A percentile compares a stretch with the other conserved stretches of the same genome.
Evolutionary conservation across 2,797 vertebrate genomes (phyloP).

Genomic region (Pseudochirops cupreus): DNA sequence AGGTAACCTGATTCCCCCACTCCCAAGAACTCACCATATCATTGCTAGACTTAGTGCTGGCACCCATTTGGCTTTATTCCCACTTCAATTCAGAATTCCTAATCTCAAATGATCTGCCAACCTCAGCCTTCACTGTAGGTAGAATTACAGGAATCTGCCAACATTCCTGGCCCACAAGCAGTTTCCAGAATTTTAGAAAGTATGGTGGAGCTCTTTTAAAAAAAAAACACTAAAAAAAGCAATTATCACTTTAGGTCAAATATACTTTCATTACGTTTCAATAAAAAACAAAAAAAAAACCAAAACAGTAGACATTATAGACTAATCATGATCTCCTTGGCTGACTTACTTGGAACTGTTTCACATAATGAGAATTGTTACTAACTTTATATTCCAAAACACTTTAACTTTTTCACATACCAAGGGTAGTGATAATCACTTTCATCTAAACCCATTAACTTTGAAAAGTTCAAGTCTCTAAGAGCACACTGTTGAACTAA

Average conservation of each 20-base stretch:
- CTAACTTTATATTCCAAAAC: slow-evolving; percentile 75
- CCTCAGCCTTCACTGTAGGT: neutral
- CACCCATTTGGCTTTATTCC: neutral
- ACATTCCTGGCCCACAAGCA: neutral
- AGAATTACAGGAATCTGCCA: neutral
- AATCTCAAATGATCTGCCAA: neutral
- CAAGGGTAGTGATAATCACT: slow-evolving; percentile 75
- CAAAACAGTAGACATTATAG: neutral
- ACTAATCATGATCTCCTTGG: neutral
- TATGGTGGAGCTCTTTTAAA: neutral
- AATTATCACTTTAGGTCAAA: neutral
- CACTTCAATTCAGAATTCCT: neutral
- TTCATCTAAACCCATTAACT: slow-evolving; percentile 66
- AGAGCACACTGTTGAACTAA: slow-evolving; percentile 57
- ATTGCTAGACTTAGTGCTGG: neutral
- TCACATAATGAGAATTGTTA: slow-evolving; percentile 66
- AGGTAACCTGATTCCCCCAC: neutral
- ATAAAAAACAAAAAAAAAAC: neutral
- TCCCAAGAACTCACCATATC: neutral
- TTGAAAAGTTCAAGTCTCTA: slow-evolving; percentile 68
- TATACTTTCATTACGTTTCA: neutral
- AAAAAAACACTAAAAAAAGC: neutral
- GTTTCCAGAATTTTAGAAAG: neutral
- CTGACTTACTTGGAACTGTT: neutral
- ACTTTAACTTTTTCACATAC: slow-evolving; percentile 71